Percentiles rank a stretch among this genome's conserved stretches.
phyloP scores from a whole-genome alignment of 23 tunicate species.

The Trididemnum clinides region DNA sequence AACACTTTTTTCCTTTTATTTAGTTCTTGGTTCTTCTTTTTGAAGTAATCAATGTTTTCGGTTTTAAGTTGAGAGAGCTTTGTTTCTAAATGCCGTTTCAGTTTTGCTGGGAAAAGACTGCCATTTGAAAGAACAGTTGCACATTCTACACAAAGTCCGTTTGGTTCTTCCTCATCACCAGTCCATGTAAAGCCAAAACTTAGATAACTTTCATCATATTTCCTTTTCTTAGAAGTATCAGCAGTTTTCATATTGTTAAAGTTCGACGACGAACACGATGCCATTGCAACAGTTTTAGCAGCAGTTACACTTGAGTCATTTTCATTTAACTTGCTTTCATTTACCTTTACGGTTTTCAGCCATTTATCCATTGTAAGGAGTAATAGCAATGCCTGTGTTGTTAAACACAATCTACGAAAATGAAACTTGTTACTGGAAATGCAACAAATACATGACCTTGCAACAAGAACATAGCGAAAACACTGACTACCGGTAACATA shows the following conservation, averaged over 20 bases:
- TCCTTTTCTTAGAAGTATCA: constrained; percentile 21
- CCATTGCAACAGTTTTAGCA: background rate
- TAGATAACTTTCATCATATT: constrained; percentile 37
- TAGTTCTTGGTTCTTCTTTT: constrained; percentile 30
- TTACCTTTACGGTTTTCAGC: constrained; percentile 16
- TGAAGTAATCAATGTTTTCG: constrained; percentile 25
- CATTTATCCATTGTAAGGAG: constrained; percentile 31
- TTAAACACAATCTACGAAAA: constrained; percentile 30
- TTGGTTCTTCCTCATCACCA: constrained; percentile 36
- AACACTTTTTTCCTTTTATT: constrained; percentile 29
- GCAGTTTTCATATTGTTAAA: constrained; percentile 27
- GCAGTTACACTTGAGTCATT: constrained; percentile 21
- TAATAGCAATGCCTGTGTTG: constrained; percentile 29
- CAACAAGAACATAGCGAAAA: constrained; percentile 34
- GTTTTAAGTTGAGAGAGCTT: constrained; percentile 21
- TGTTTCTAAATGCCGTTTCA: constrained; percentile 23
- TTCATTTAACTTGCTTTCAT: constrained; percentile 30
- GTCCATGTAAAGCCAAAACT: constrained; percentile 33
- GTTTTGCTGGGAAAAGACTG: constrained; percentile 28
- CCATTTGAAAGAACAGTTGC: constrained; percentile 20
- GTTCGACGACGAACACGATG: constrained; percentile 30
- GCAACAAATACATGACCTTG: constrained; percentile 23
- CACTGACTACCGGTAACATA: constrained; percentile 1
- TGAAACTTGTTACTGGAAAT: constrained; percentile 31
- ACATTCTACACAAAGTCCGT: constrained; percentile 34